Evolutionary conservation across 2,888 invertebrate species (phyloP), one percentile per base, ranked within the genome.

Genomic region (Limulus polyphemus): DNA sequence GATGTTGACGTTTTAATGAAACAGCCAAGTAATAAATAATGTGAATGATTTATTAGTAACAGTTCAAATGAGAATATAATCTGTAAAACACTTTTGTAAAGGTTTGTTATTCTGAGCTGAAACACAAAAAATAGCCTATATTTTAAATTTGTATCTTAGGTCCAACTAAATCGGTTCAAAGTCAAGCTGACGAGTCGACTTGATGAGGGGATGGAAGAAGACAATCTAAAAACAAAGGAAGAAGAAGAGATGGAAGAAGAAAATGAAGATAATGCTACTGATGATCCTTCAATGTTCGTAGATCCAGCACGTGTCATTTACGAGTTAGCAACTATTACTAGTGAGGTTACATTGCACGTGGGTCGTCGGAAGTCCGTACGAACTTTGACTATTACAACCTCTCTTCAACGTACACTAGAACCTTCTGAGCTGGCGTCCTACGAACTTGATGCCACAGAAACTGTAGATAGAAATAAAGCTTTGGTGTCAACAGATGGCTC

Each of bases 91-190:
- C 32, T 32, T 32, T 32, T 32, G 32, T 32, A 32, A 32, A 32
- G 2, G 32, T 32, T 32, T 32, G 7, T 32, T 32, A 32, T 32
- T 32, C 32, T 32, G 32, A 0, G 7, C 32, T 32, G 3, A 32
- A 32, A 32, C 32, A 32, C 32, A 32, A 3, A 32, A 58, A 58
- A 54, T 47, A 49, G 49, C 32, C 16, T 56, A 32, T n/a, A 58
- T 13, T 14, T 58, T 49, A 49, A 32, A 46, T 50, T 56, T 56
- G 14, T 11, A 56, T 54, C 60, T 7, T 47, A 70, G 70, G 69
- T 70, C 13, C 68, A 67, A 9, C 49, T 70, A 56, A 70, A 70
- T 59, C 62, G 70, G 4, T 70, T 70, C 57, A 70, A 70, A 65
- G 70, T 69, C 11, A 69, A 69, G 54, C 59, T 70, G 0, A 68